Evolutionary conservation across 2,113 vertebrate genomes (phyloP), one percentile per base, ranked within the genome.

Genomic region (Peromyscus leucopus): DNA sequence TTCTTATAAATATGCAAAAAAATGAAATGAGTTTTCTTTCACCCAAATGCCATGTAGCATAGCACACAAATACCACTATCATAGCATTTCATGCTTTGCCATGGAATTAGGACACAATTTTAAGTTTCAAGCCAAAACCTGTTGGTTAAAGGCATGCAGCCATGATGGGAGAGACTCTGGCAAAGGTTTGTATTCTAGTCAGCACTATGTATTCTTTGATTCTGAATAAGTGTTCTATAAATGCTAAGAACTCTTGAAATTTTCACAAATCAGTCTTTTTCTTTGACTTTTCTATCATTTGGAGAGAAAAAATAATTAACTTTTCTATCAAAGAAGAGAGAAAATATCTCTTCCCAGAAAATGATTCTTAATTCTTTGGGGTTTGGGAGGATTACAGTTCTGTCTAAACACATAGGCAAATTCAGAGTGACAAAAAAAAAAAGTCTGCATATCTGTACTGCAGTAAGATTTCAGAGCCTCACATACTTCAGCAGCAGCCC

Each of bases 1-100:
- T 85, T 28, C 33, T 63, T 76, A 39, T 57, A 82, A 87, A 69
- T 87, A 67, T 65, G 31, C n/a, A 87, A 94, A 87, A 95, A 87
- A 83, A 76, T 55, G 17, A 85, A 92, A 75, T 91, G 1, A 13
- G 4, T 63, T 71, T 86, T 57, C 63, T 67, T 69, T 80, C 26
- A 61, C 74, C 3, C 51, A 71, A 31, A 82, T n/a, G 46, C 59
- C 67, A 91, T 28, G 8, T 33, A 61, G 42, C 91, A 91, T 51
- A 46, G 13, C 48, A 91, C 13, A 11, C 17, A 86, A 71, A 86
- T 92, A 65, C 61, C 59, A 51, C 51, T 71, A 57, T 55, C 89
- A 26, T 74, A 72, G 28, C 11, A 82, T 33, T 95, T 78, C 33
- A 48, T 65, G 75, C 51, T 26, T 33, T 72, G 24, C 5, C 69